A percentile compares a stretch with the other conserved stretches of the same genome.
Conservation (phyloP, 2,888 invertebrate genomes). For the Selenia dentaria region DNA sequence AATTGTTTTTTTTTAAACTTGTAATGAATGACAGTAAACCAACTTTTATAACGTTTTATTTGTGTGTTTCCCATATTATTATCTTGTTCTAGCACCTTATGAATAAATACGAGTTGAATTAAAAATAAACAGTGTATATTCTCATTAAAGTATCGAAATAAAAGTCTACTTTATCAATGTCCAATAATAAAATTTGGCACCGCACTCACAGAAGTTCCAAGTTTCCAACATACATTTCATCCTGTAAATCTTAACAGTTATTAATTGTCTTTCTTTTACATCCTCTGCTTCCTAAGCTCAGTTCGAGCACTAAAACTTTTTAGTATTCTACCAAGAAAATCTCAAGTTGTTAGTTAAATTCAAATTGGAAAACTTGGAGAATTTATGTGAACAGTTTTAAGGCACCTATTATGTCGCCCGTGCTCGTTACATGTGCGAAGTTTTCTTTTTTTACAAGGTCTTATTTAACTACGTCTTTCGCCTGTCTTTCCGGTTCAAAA, state of each 20-base stretch:
- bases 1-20: no score
- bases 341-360: constrained; percentile 79
- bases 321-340: constrained; percentile 68
- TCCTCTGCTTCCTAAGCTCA: constrained; percentile 50
- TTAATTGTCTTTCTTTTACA: constrained; percentile 51
- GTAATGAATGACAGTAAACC: no score
- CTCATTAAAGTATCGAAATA: no score
- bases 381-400: constrained; percentile 77
- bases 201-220: constrained; percentile 32
- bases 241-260: constrained; percentile 49
- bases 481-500: no score
- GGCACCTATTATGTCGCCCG: constrained; percentile 67
- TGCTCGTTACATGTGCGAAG: constrained; percentile 52
- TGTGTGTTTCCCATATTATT: no score
- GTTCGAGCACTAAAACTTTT: constrained; percentile 69
- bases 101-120: no score
- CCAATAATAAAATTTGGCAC: no score
- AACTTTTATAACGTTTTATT: no score
- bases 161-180: no score
- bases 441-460: constrained; percentile 7
- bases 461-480: no score
- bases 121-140: no score
- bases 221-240: constrained; percentile 41
- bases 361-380: constrained; percentile 79
- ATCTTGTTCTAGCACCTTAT: no score